Base-by-base conservation (phyloP, 2,113 vertebrate species). In the Beaufortia kweichowensis region DNA sequence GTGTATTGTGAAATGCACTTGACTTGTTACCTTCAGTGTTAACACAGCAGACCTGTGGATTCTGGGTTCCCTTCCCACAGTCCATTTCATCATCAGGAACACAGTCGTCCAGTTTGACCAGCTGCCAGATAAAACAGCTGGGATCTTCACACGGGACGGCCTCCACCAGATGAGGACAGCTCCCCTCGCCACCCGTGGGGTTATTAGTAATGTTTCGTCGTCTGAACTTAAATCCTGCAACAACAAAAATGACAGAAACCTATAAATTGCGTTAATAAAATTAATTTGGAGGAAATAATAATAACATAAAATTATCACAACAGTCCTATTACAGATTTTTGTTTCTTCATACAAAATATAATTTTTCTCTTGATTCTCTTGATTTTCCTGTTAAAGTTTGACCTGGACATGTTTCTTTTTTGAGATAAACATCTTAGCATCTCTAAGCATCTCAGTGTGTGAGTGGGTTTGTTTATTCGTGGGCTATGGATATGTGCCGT, bases 101-200 rank as follows among this genome's bases (percentile, higher is more conserved):
- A n/a, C 97, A 99, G 35, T 89, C 89, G 33, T 94, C 94, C 15
- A 98, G 88, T 26, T 89, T 84, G 3, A 86, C 74, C 15, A 95
- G 87, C 55, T 88, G 91, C 97, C 97, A 99, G 39, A 90, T 86
- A 1, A 92, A 95, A 80, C 97, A 99, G 12, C 90, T 91, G 6
- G 97, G 96, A 28, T 98, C 96, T 2, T 99, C 97, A 73, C 97
- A 99, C 0, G 96, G 95, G 75, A 98, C 92, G 33, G 95, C 96
- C 91, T 99, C 97, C 85, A 94, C 86, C 53, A 98, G 91, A 84
- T 99, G 96, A 1, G 96, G 95, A 75, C 97, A 99, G 90, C 88
- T 95, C 12, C 93, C 94, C 0, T 90, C 89, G 1, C 92, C 94
- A 10, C 95, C 96, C 0, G 92, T 94, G 1, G 96, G 95, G 80